phyloP scores from a whole-genome alignment of 1,140 invertebrate species.

The Platorchestia sp. region DNA sequence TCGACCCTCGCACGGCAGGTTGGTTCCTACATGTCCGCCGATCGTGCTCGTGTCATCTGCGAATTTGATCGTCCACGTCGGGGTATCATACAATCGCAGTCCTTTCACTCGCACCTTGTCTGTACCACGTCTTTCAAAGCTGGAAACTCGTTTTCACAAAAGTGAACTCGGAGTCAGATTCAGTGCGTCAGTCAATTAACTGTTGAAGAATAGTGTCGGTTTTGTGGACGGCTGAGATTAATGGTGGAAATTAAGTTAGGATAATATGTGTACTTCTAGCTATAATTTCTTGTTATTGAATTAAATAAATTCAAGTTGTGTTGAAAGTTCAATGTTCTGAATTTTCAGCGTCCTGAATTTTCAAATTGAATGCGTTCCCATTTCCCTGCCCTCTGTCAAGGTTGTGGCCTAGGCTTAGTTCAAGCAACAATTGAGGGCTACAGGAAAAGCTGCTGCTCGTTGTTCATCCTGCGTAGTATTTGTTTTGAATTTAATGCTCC shows the following conservation, averaged over 20 bases:
- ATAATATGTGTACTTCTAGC: too few species aligned
- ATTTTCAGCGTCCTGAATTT: background rate
- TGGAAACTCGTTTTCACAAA: background rate
- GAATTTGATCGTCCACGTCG: background rate
- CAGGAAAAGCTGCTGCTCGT: too few species aligned
- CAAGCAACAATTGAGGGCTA: too few species aligned
- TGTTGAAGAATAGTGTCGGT: background rate
- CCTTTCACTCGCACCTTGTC: background rate
- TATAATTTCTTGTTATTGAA: too few species aligned
- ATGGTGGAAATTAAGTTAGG: too few species aligned
- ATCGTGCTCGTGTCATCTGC: background rate
- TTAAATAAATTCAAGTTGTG: background rate
- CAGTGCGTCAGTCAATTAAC: background rate
- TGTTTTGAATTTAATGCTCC: too few species aligned
- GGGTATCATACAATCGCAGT: background rate
- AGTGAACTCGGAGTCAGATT: background rate
- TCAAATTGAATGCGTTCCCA: background rate
- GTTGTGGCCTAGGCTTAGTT: too few species aligned
- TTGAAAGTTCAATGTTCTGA: background rate
- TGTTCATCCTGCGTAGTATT: too few species aligned
- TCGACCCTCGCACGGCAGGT: background rate
- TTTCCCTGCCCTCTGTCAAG: background rate
- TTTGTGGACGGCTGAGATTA: background rate
- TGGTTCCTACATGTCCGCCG: background rate
- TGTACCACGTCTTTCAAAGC: background rate